Evolutionary conservation across 2,888 invertebrate genomes (phyloP).

Genomic region (Gymnoscelis rufifasciata): DNA sequence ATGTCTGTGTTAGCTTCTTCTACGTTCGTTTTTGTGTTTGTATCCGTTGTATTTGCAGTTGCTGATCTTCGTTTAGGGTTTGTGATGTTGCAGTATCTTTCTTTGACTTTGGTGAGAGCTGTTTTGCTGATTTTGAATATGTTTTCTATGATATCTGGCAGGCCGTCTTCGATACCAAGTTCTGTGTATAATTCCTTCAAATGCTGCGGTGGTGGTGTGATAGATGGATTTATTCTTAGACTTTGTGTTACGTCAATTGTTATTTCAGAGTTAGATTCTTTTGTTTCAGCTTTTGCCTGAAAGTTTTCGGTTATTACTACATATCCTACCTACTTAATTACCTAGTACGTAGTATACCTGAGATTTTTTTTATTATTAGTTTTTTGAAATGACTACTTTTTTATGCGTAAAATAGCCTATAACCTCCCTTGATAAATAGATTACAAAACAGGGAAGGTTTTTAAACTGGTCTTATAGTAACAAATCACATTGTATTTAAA

Average conservation of each 20-base stretch:
- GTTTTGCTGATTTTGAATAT: constrained; percentile 41
- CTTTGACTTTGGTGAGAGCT: constrained; percentile 46
- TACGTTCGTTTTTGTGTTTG: no score
- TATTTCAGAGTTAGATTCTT: background rate
- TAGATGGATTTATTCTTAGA: constrained; percentile 57
- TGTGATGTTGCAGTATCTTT: constrained; percentile 40
- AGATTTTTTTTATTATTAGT: no score
- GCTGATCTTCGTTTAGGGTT: background rate
- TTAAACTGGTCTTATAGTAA: no score
- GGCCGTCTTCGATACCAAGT: constrained; percentile 45
- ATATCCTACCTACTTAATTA: no score
- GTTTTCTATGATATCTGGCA: constrained; percentile 44
- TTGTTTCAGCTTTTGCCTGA: background rate
- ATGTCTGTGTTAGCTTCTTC: constrained; percentile 31
- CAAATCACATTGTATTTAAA: no score
- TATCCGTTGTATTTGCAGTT: background rate
- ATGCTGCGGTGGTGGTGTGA: constrained; percentile 51
- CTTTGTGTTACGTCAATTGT: constrained; percentile 28
- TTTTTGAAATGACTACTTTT: no score
- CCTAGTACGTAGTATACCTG: no score
- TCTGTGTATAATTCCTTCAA: constrained; percentile 19
- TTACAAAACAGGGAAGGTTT: no score
- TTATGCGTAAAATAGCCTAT: no score
- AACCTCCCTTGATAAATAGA: no score
- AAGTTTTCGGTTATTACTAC: no score